Evolutionary conservation across 2,113 vertebrate species (phyloP).

Genomic region (Oncorhynchus gorbuscha): DNA sequence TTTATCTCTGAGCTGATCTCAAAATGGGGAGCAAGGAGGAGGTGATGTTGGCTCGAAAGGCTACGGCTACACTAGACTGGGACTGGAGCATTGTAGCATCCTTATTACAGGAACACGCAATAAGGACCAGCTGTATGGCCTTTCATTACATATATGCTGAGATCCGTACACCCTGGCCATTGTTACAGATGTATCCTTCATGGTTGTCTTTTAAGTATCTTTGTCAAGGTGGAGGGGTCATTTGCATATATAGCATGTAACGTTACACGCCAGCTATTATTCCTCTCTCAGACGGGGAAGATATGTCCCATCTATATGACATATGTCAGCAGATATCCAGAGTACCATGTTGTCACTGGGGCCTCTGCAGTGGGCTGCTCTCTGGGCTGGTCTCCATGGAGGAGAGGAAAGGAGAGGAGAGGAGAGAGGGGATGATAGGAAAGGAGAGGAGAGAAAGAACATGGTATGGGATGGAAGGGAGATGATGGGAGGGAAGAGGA

Average conservation of each 20-base stretch:
- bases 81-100: slow-evolving; percentile 7
- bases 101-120: background rate
- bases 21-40: slow-evolving; percentile 4
- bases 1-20: slow-evolving; percentile 46
- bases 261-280: background rate
- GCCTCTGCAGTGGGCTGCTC: background rate
- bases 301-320: slow-evolving; percentile 3
- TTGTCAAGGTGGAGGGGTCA: background rate
- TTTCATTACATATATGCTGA: background rate
- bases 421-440: background rate
- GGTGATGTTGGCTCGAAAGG: slow-evolving; percentile 13
- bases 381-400: background rate
- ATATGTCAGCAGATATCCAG: slow-evolving; percentile 3
- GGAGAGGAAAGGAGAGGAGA: background rate
- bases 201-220: slow-evolving; percentile 5
- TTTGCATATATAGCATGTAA: slow-evolving; percentile 15
- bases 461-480: background rate
- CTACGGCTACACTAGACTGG: background rate
- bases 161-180: slow-evolving; percentile 5
- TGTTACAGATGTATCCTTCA: slow-evolving; percentile 7
- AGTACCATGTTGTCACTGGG: background rate
- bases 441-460: background rate
- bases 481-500: background rate
- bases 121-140: background rate
- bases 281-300: background rate